Percentiles rank a stretch among this genome's conserved stretches.
Evolutionary conservation across 2,888 invertebrate species (phyloP).

Genomic region (Cetonia aurata): DNA sequence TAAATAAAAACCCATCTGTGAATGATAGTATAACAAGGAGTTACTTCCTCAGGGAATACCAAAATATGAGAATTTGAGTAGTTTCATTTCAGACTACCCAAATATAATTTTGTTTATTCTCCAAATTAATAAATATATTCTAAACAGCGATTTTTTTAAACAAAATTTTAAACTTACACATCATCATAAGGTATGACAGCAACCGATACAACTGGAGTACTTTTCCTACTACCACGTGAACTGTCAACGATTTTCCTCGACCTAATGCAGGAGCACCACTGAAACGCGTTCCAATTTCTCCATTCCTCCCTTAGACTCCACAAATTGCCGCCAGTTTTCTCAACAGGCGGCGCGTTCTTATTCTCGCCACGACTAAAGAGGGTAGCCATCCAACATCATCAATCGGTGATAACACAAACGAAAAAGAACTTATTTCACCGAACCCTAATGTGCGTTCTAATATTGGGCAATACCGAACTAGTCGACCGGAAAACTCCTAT

Average conservation of each 20-base stretch:
- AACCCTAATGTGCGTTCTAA: not conserved
- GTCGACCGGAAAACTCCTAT: constrained; percentile 8
- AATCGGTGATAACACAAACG: constrained; percentile 15
- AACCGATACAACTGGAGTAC: constrained; percentile 61
- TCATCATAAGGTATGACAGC: constrained; percentile 56
- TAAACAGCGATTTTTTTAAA: no score
- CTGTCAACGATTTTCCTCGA: constrained; percentile 50
- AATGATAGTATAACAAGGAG: no score
- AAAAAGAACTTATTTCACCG: not conserved
- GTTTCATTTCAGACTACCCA: no score
- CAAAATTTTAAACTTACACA: constrained; percentile 39
- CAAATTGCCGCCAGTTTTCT: constrained; percentile 52
- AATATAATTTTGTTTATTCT: no score
- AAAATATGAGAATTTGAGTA: no score
- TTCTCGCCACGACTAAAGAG: constrained; percentile 5
- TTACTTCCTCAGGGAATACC: no score
- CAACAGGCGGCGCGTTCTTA: not conserved
- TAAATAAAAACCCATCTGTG: no score
- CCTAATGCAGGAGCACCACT: constrained; percentile 53
- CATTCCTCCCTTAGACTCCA: constrained; percentile 57
- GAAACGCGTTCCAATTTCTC: constrained; percentile 48
- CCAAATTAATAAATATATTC: no score
- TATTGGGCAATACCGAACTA: not conserved
- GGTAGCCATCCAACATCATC: constrained; percentile 41
- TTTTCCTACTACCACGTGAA: constrained; percentile 46